Base-by-base conservation (phyloP, 2,113 vertebrate genomes). In the Arothron firmamentum region DNA sequence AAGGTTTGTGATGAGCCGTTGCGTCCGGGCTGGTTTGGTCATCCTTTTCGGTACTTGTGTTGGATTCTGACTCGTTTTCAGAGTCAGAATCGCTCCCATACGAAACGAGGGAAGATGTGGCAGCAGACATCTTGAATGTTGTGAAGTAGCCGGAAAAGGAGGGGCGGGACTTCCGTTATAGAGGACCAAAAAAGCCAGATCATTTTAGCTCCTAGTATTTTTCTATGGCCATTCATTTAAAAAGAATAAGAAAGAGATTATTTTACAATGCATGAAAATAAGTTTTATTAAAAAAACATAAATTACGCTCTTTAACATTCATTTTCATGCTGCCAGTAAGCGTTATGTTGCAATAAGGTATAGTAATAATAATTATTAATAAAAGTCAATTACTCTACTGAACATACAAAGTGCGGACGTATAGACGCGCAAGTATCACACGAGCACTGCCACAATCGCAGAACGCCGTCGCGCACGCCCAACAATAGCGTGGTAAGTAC, bases 31-130 rank as follows among this genome's bases (percentile, higher is more conserved):
- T 48, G 4, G 15, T 18, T 0, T 86, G 70, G 17, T 85, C 80
- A 14, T 50, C 59, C 62, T 81, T 74, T 5, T 78, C 59, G 0
- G 75, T 6, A 66, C 54, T 62, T 41, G 87, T 13, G 31, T 69
- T 18, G 20, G 85, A 56, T 45, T 92, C 91, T 0, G 80, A 74
- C 50, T 95, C 95, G 10, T 92, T 92, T 60, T 94, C 96, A 0
- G 94, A 93, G 52, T 94, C 94, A 0, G 94, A 97, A 54, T 92
- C 94, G 48, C 91, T 93, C 0, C 91, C 92, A 58, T 97, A 98
- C 0, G 94, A 95, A 5, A 93, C 95, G 70, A 98, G 91, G 62
- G 92, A 89, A 42, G 90, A 42, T 13, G 90, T 87, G 10, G 89
- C 86, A 65, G 93, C 91, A 85, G 96, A 93, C 94, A 96, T 97